These are phyloP conservation scores for Azemiops feae DNA, from an alignment of 2,113 vertebrate species.

Conservation along the genomic window DNA sequence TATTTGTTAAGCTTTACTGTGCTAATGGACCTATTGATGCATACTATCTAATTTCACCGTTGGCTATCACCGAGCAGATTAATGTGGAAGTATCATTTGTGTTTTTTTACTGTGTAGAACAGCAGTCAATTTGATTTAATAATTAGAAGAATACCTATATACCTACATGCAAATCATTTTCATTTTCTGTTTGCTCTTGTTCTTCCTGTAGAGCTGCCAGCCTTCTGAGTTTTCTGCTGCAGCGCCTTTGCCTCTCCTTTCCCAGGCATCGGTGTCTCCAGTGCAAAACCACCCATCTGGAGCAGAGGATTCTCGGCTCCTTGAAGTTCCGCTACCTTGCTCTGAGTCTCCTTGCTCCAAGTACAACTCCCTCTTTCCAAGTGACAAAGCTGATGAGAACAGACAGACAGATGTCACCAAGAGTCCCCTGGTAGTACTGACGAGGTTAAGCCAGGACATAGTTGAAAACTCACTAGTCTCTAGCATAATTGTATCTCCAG, in stretches of 20 bases:
- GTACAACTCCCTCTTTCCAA: conserved; percentile 52
- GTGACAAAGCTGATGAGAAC: conserved; percentile 52
- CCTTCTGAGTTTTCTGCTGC: conserved; percentile 58
- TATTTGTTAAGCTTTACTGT: neutral
- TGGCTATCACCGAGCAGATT: neutral
- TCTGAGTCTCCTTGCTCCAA: conserved; percentile 59
- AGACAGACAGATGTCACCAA: conserved; percentile 61
- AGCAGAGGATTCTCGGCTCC: conserved; percentile 56
- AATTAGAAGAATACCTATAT: neutral
- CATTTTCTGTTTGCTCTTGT: conserved; percentile 51
- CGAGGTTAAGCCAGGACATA: conserved; percentile 72
- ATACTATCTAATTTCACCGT: neutral
- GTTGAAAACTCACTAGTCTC: conserved; percentile 67
- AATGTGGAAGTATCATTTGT: conserved; percentile 1
- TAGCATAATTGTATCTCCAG: conserved; percentile 69
- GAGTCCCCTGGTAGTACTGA: conserved; percentile 68
- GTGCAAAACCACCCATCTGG: conserved; percentile 53
- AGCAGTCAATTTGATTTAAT: conserved; percentile 5
- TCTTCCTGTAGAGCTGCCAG: conserved; percentile 67
- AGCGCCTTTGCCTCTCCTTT: conserved; percentile 51
- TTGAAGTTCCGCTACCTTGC: conserved; percentile 59
- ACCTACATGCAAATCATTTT: conserved; percentile 37
- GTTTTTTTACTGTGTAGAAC: neutral
- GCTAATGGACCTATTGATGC: neutral
- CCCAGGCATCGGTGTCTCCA: conserved; percentile 13